phyloP scores from a whole-genome alignment of 2,113 vertebrate species.

The Australoheros scitulus region DNA sequence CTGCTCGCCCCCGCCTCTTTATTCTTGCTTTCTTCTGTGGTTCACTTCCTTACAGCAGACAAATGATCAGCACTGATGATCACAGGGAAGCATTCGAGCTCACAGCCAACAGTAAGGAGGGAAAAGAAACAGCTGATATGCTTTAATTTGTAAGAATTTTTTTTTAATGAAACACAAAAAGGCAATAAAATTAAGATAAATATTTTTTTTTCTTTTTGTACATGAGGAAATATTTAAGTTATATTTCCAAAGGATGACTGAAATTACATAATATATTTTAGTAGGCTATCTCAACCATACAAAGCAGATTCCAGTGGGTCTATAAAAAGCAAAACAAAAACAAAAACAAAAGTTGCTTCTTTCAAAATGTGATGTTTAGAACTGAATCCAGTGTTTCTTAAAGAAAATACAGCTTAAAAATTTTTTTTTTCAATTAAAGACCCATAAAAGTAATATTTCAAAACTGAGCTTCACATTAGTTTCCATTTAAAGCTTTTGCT shows the following conservation, averaged over 20 bases:
- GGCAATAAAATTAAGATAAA: slow-evolving; percentile 88
- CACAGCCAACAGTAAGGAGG: slow-evolving; percentile 28
- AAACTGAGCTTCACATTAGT: slow-evolving; percentile 80
- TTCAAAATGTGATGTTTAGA: slow-evolving; percentile 72
- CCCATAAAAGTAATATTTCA: slow-evolving; percentile 76
- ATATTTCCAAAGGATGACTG: slow-evolving; percentile 77
- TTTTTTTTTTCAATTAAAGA: slow-evolving; percentile 73
- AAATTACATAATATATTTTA: slow-evolving; percentile 80
- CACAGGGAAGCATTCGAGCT: slow-evolving; percentile 42
- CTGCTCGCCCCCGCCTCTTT: slow-evolving; percentile 1
- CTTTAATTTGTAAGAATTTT: slow-evolving; percentile 65
- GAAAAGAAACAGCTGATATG: not conserved
- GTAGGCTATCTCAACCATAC: slow-evolving; percentile 73
- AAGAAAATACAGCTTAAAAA: slow-evolving; percentile 78
- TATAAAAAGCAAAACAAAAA: slow-evolving; percentile 57
- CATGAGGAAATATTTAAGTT: slow-evolving; percentile 79
- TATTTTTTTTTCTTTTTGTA: slow-evolving; percentile 80
- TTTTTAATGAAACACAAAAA: slow-evolving; percentile 84
- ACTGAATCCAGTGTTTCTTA: slow-evolving; percentile 84
- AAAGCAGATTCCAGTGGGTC: slow-evolving; percentile 81
- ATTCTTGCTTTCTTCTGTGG: slow-evolving; percentile 50
- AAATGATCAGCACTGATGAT: slow-evolving; percentile 63
- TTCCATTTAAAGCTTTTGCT: slow-evolving; percentile 84
- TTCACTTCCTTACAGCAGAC: slow-evolving; percentile 58
- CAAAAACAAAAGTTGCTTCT: slow-evolving; percentile 64